Evolutionary conservation across 2,113 vertebrate genomes (phyloP).

Genomic region (Cranoglanis bouderius): DNA sequence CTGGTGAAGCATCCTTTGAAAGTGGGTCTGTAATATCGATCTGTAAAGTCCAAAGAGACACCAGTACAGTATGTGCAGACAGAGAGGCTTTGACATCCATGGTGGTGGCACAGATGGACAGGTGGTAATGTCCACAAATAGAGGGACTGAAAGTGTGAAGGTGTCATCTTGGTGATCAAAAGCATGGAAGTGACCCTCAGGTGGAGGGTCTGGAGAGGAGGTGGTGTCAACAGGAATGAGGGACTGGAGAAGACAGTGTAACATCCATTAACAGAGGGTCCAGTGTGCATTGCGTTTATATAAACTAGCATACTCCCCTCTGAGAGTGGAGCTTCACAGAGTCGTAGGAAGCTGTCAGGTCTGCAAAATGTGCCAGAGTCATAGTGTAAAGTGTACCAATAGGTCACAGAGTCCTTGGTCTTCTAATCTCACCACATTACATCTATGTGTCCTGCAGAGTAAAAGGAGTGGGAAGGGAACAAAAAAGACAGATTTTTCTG

Average conservation of each 20-base stretch:
- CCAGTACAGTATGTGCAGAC: not conserved
- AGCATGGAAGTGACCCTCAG: not conserved
- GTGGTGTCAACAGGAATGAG: not conserved
- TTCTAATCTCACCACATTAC: not conserved
- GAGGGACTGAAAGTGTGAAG: not conserved
- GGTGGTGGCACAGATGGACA: not conserved
- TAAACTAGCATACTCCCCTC: not conserved
- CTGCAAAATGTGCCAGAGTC: not conserved
- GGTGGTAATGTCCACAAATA: not conserved
- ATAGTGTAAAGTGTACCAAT: not conserved
- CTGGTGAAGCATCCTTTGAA: no score
- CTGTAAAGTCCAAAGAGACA: not conserved
- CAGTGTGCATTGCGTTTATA: not conserved
- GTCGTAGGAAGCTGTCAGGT: not conserved
- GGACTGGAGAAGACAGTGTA: not conserved
- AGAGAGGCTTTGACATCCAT: not conserved
- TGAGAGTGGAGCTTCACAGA: not conserved
- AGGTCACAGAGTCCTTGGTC: not conserved
- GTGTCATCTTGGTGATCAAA: not conserved
- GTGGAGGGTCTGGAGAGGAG: not conserved
- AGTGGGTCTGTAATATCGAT: not conserved
- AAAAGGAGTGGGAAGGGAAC: not conserved
- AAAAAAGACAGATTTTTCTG: not conserved
- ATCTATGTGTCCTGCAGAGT: not conserved
- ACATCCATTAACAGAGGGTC: not conserved